Conservation (phyloP, 1,140 invertebrate species). For the Hormaphis cornu region DNA sequence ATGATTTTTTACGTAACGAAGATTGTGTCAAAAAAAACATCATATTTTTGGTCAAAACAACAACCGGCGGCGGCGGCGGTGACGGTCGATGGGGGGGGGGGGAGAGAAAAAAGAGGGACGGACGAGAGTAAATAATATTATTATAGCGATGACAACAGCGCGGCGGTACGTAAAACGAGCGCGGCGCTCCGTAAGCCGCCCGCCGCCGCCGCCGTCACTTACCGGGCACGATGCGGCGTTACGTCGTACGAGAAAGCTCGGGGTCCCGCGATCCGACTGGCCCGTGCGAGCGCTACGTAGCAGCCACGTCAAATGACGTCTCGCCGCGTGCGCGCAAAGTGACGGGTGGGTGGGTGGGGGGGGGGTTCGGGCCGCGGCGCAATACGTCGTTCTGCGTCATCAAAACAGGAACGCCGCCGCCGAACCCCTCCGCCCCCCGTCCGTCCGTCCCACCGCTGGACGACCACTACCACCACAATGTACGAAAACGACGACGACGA, state of each 20-base stretch:
- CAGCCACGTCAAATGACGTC: constrained; percentile 30
- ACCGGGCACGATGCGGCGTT: constrained; percentile 30
- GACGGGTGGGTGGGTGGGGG: no score
- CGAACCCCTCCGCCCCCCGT: no score
- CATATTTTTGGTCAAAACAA: neutral
- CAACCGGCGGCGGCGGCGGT: neutral
- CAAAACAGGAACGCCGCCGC: constrained; percentile 26
- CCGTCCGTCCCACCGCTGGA: no score
- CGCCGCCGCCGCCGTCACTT: constrained; percentile 16
- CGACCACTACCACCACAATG: no score
- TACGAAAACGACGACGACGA: no score
- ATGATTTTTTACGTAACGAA: no score
- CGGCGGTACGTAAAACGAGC: neutral
- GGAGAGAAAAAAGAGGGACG: neutral
- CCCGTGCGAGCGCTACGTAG: constrained; percentile 26
- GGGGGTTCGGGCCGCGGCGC: constrained; percentile 24
- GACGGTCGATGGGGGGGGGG: no score
- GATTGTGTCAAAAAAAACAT: neutral
- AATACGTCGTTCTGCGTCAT: constrained; percentile 27
- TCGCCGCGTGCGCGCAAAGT: no score
- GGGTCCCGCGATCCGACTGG: constrained; percentile 31
- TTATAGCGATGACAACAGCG: constrained; percentile 8
- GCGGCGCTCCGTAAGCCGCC: neutral
- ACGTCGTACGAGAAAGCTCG: constrained; percentile 30
- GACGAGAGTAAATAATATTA: neutral